Conservation (phyloP, 2,113 vertebrate species). For the Cyanistes caeruleus region DNA sequence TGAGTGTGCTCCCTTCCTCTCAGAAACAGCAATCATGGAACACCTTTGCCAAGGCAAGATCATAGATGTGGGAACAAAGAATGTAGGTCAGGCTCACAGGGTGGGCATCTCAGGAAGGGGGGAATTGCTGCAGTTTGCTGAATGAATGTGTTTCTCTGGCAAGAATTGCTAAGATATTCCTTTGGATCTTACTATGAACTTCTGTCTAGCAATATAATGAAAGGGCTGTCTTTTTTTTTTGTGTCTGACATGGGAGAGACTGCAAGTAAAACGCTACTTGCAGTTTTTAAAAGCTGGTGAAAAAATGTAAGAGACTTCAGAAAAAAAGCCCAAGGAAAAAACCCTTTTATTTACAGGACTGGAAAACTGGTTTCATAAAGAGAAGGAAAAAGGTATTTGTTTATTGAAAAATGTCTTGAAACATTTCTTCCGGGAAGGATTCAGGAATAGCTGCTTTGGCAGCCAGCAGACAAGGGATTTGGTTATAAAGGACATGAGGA, state of each 20-base stretch:
- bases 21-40: background rate
- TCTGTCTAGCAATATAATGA: conserved; percentile 15
- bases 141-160: background rate
- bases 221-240: background rate
- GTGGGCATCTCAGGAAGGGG: conserved; percentile 21
- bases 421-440: background rate
- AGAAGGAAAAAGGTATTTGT: background rate
- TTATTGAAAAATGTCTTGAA: background rate
- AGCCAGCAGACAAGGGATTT: background rate
- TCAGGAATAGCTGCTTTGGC: background rate
- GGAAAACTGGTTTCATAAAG: background rate
- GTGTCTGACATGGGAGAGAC: background rate
- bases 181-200: background rate
- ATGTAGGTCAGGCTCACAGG: conserved; percentile 47
- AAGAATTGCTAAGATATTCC: background rate
- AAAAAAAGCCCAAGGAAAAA: background rate
- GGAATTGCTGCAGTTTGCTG: background rate
- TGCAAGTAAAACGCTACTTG: background rate
- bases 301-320: background rate
- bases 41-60: conserved; percentile 29
- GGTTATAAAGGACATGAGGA: background rate
- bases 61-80: conserved; percentile 30
- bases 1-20: background rate
- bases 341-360: background rate
- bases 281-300: background rate